Conservation (phyloP, 2,113 vertebrate species). For the Pseudois nayaur region DNA sequence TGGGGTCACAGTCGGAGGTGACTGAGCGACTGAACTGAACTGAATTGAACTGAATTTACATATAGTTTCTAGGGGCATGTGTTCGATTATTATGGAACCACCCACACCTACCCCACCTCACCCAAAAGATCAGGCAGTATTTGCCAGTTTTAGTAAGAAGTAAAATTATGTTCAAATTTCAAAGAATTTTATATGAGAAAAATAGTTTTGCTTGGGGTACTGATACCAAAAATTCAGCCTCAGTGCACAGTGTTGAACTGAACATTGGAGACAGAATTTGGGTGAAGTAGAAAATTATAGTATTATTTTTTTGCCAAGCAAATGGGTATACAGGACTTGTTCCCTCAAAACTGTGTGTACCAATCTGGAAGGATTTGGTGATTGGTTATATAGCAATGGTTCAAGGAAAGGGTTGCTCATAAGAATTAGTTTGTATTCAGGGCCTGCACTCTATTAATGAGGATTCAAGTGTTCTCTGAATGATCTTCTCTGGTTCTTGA, state of each 20-base stretch:
- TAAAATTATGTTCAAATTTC: neutral
- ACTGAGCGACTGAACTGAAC: neutral
- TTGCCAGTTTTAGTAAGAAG: neutral
- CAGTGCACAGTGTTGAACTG: neutral
- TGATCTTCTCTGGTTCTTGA: neutral
- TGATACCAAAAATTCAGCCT: neutral
- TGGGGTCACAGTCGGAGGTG: rapidly evolving
- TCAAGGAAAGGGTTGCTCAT: neutral
- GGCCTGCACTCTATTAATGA: neutral
- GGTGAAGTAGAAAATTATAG: neutral
- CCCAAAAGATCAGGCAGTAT: neutral
- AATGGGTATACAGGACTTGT: neutral
- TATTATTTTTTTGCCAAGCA: neutral
- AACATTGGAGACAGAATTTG: neutral
- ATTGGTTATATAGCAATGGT: neutral
- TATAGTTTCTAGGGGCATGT: neutral
- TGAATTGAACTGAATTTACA: neutral
- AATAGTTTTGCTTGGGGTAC: neutral
- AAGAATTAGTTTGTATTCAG: neutral
- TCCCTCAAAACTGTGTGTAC: neutral
- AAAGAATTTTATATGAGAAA: neutral
- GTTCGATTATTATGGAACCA: neutral
- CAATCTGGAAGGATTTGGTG: neutral
- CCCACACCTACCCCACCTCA: neutral
- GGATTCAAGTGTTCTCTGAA: neutral